These are phyloP conservation scores for Phylloscopus collybita DNA, from an alignment of 2,797 vertebrate genomes.

Conservation along the genomic window DNA sequence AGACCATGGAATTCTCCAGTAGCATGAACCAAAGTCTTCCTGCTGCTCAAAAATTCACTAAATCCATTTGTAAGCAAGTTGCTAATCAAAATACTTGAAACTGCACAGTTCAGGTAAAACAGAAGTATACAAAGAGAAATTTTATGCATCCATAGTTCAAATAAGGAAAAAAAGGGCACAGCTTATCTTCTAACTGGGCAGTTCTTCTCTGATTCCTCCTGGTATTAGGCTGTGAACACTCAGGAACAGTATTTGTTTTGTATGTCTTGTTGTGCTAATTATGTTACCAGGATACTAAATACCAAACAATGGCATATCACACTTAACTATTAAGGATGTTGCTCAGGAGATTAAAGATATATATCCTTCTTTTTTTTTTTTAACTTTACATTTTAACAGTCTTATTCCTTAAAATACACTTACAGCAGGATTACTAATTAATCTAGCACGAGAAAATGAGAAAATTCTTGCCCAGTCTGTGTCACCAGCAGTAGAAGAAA, in stretches of 20 bases:
- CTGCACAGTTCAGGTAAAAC: background rate
- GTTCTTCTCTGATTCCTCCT: slow-evolving; percentile 29
- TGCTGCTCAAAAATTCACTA: background rate
- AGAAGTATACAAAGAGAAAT: background rate
- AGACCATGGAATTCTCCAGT: background rate
- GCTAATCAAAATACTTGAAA: background rate
- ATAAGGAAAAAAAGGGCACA: background rate
- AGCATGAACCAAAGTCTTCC: background rate
- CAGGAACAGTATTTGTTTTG: slow-evolving; percentile 51
- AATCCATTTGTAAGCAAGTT: background rate
- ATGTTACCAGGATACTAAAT: slow-evolving; percentile 76
- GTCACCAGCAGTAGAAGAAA: background rate
- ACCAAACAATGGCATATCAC: slow-evolving; percentile 64
- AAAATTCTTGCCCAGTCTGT: background rate
- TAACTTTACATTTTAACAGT: background rate
- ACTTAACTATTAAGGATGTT: slow-evolving; percentile 1
- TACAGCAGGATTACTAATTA: background rate
- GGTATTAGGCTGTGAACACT: slow-evolving; percentile 32
- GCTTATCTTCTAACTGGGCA: slow-evolving; percentile 25
- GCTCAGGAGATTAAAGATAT: background rate
- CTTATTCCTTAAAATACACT: background rate
- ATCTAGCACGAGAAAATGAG: background rate
- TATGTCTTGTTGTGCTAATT: slow-evolving; percentile 66
- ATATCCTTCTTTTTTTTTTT: background rate
- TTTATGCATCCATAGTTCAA: background rate